Base-by-base conservation (phyloP, 2,888 invertebrate species). In the Itoplectis maculator region DNA sequence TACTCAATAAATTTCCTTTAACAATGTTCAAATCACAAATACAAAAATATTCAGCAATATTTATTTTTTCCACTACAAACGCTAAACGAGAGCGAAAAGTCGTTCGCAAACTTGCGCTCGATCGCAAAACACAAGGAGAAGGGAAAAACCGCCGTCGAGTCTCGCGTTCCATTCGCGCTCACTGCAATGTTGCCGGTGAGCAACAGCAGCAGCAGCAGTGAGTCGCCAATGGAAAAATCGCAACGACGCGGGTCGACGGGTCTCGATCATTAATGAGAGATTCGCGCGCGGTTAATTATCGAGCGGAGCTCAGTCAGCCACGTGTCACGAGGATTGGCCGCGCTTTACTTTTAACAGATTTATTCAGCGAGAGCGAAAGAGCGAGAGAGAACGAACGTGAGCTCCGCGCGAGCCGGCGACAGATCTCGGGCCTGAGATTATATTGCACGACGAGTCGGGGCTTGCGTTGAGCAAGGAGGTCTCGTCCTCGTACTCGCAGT, bases 361-460 rank as follows among this genome's bases (percentile, higher is more conserved):
- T 70, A 78, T 70, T 82, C 23, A 47, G 29, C 49, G 35, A 54
- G 66, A 73, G 75, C 35, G 40, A 29, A 5, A 29, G 29, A 29
- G 29, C 2, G 29, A 29, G 29, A 29, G 29, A 29, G 29, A 29
- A 5, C 2, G 29, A 29, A 5, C 29, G 0, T 61, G 42, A 63
- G 56, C 35, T 35, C 47, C 69, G 56, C 18, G 63, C 69, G 56
- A n/a, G 63, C 51, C 29, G 56, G 40, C 79, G 76, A 82, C 73
- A 76, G 79, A 82, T 79, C 68, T 73, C 54, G 13, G 68, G 42
- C 47, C n/a, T 23, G 56, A 69, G 73, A 83, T 83, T 68, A 66
- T 66, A 77, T 75, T 76, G 68, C 79, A 79, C 82, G 79, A 79
- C 72, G 61, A 79, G 76, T 68, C 66, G 61, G n/a, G 72, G 29